phyloP scores from a whole-genome alignment of 2,888 invertebrate genomes.

The Drosophila phalerata region DNA sequence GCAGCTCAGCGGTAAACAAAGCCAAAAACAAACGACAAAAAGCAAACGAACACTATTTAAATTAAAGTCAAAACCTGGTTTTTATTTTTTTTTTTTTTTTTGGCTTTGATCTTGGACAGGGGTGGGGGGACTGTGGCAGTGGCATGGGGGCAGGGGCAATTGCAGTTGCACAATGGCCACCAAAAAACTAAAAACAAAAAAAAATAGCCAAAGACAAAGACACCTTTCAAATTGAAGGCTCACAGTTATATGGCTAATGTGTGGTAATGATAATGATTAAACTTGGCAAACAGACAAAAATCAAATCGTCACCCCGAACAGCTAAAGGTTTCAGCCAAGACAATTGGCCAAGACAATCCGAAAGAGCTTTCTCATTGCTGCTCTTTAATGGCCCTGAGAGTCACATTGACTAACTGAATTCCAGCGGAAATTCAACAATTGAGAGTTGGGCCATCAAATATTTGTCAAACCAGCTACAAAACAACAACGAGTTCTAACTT shows the following conservation, averaged over 20 bases:
- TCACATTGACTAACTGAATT: slow-evolving; percentile 5
- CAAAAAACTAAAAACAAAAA: slow-evolving; percentile 6
- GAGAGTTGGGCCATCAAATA: slow-evolving; percentile 47
- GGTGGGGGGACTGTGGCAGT: slow-evolving; percentile 19
- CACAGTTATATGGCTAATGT: slow-evolving; percentile 45
- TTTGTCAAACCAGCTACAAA: slow-evolving; percentile 47
- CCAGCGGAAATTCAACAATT: slow-evolving; percentile 16
- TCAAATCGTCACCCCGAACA: slow-evolving; percentile 13
- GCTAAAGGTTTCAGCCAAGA: slow-evolving; percentile 3
- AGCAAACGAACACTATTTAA: slow-evolving; percentile 70
- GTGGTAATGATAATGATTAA: slow-evolving; percentile 79
- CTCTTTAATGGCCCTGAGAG: slow-evolving; percentile 40
- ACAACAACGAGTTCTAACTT: slow-evolving; percentile 54
- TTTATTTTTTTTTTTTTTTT: slow-evolving; percentile 7
- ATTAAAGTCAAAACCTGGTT: slow-evolving; percentile 57
- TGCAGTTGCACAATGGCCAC: slow-evolving; percentile 55
- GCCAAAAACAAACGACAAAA: slow-evolving; percentile 39
- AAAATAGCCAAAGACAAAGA: slow-evolving; percentile 55
- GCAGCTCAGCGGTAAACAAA: slow-evolving; percentile 54
- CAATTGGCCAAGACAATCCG: slow-evolving; percentile 13
- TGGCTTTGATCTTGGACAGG: slow-evolving; percentile 50
- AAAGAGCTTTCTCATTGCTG: slow-evolving; percentile 42
- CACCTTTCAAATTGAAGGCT: slow-evolving; percentile 78
- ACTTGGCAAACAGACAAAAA: slow-evolving; percentile 56
- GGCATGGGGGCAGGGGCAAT: slow-evolving; percentile 34